Evolutionary conservation across 1,140 invertebrate genomes (phyloP), one percentile per base, ranked within the genome.

Genomic region (Drosophila orosa): DNA sequence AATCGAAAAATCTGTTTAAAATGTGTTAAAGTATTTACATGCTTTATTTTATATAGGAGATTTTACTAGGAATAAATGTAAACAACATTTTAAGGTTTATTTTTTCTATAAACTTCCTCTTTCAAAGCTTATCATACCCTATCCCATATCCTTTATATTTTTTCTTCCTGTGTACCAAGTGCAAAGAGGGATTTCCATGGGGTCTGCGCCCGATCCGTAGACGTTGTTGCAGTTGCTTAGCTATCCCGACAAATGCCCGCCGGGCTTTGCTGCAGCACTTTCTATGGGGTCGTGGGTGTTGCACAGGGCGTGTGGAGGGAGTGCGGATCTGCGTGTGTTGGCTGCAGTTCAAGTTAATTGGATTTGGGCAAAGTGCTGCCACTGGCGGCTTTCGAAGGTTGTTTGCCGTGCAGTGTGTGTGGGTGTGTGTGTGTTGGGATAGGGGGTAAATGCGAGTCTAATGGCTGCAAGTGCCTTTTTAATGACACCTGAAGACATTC

Each of bases 271-370:
- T 74, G 42, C 67, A 73, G 55, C 68, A 60, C 47, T 68, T 47
- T 50, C 69, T 40, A 63, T 40, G 58, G 44, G 50, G 59, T 66
- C 33, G 47, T 48, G 35, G 31, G 22, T 73, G 71, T 29, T 52
- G 33, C 5, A 29, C 17, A 33, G 19, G 57, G 35, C 24, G 42
- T 37, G 42, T 42, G 24, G n/a, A 19, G 60, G 24, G 33, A 24
- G 44, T 60, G 42, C n/a, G 17, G 47, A 3, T 27, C 22, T 45
- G 54, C 54, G 39, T 54, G 74, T 75, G 71, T 65, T 62, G 48
- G 78, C 22, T 81, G 79, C 79, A 87, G 75, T 83, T 83, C 84
- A 83, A 87, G 83, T 86, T 86, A 86, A 86, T 86, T 86, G 83
- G 83, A 87, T 86, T 87, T 87, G 71, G 83, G 67, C 84, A 86